These are phyloP conservation scores for Serrognathus titanus DNA, from an alignment of 2,888 invertebrate genomes.

Conservation along the genomic window DNA sequence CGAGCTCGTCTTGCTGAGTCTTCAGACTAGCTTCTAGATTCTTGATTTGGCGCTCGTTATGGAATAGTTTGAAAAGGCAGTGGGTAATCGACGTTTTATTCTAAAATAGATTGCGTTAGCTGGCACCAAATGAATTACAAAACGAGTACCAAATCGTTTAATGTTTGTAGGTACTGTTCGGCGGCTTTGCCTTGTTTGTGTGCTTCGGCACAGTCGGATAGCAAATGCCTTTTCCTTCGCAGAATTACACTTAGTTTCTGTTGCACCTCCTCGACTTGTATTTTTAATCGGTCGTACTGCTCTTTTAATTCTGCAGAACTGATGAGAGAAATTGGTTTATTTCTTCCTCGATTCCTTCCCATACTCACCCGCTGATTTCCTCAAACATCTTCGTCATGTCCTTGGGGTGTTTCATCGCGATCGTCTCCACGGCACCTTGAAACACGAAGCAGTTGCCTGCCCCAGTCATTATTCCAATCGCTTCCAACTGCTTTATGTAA, in stretches of 20 bases:
- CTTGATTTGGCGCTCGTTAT: conserved; percentile 90
- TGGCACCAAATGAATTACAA: background rate
- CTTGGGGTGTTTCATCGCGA: conserved; percentile 99
- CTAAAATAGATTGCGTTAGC: conserved; percentile 49
- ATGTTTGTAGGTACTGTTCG: conserved; percentile 90
- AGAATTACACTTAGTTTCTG: conserved; percentile 98
- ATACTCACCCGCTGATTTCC: conserved; percentile 86
- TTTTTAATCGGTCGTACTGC: conserved; percentile 88
- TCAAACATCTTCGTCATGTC: conserved; percentile 96
- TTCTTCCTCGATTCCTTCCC: conserved; percentile 26
- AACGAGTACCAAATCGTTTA: conserved; percentile 77
- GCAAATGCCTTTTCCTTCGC: conserved; percentile 97
- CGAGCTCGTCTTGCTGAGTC: conserved; percentile 76
- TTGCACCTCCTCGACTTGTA: conserved; percentile 94
- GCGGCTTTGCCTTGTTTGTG: conserved; percentile 98
- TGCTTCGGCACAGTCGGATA: conserved; percentile 97
- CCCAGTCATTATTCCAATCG: conserved; percentile 95
- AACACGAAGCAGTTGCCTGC: conserved; percentile 99
- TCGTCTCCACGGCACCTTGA: conserved; percentile 98
- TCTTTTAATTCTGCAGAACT: conserved; percentile 92
- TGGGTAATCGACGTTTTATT: conserved; percentile 88
- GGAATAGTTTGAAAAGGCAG: conserved; percentile 89
- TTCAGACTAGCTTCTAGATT: conserved; percentile 75
- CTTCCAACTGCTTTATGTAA: conserved; percentile 86
- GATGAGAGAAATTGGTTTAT: background rate